Evolutionary conservation across 2,888 invertebrate species (phyloP), one percentile per base, ranked within the genome.

Genomic region (Drosophila anomalipes): DNA sequence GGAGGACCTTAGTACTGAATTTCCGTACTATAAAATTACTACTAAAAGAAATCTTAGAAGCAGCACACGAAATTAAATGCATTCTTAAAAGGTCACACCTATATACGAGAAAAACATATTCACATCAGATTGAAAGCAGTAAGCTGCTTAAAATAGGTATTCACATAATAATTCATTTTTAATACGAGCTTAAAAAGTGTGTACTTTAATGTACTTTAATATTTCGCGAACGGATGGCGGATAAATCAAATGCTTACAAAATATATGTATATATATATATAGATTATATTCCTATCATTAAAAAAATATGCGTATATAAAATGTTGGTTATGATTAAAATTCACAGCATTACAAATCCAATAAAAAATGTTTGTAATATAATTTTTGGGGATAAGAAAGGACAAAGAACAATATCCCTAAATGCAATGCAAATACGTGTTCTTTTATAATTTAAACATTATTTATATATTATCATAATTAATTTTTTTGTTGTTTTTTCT

Each of bases 311-410:
- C 12, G 41, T 37, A 33, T 14, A 47, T 61, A 35, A 58, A 61
- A 61, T 47, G 33, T 65, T 62, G 44, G 30, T 47, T 64, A 58
- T 58, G 66, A 64, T 65, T 77, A 28, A 61, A 72, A 67, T 76
- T 58, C 49, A 61, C 64, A 67, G 61, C 53, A 30, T 65, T 58
- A 12, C 5, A 22, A 44, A 2, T 5, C 1, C 22, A 44, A 44
- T 5, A 44, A 12, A 44, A 5, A 44, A 22, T 22, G 44, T 22
- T 44, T 22, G 12, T 12, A 2, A 12, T 12, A 22, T 22, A 2
- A 22, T 44, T 41, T 41, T 41, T 12, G 22, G 51, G n/a, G 28
- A 41, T 68, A 59, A 63, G 59, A 59, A 49, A 6, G 3, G 5
- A n/a, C n/a, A 14, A 33, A 19, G 22, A 61, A 1, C 16, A 33